A percentile compares a stretch with the other conserved stretches of the same genome.
These are phyloP conservation scores for Esperia sulphurella DNA, from an alignment of 2,888 invertebrate genomes.

Conservation along the genomic window DNA sequence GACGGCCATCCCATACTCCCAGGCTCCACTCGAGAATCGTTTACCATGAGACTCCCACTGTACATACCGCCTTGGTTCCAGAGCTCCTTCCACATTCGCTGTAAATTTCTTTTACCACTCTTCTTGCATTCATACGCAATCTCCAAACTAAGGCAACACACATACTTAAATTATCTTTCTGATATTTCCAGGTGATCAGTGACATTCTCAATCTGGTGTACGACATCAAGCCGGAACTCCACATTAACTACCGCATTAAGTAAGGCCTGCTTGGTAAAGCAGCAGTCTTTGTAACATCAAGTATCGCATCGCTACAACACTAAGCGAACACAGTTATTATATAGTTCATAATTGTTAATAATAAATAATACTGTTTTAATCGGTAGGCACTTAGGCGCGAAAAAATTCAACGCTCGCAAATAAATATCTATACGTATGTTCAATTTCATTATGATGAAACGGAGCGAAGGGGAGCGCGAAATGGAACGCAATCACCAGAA, in stretches of 20 bases:
- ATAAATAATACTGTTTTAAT: constrained; percentile 32
- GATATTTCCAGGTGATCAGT: constrained; percentile 82
- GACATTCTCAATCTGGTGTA: constrained; percentile 92
- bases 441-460: too few species aligned
- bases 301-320: constrained; percentile 4
- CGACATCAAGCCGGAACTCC: constrained; percentile 95
- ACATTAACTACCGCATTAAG: constrained; percentile 87
- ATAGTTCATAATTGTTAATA: neutral
- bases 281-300: neutral
- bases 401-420: too few species aligned
- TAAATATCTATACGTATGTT: too few species aligned
- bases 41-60: too few species aligned
- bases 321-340: constrained; percentile 6
- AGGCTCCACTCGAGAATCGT: too few species aligned
- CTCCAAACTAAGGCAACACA: too few species aligned
- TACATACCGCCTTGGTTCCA: too few species aligned
- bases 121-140: too few species aligned
- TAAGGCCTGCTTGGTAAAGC: constrained; percentile 23
- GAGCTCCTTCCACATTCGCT: too few species aligned
- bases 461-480: too few species aligned
- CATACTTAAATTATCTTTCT: neutral
- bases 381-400: constrained; percentile 33
- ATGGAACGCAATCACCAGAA: neutral
- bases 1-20: too few species aligned
- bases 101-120: too few species aligned